Evolutionary conservation across 2,888 invertebrate species (phyloP), one percentile per base, ranked within the genome.

Genomic region (Harmothoe impar): DNA sequence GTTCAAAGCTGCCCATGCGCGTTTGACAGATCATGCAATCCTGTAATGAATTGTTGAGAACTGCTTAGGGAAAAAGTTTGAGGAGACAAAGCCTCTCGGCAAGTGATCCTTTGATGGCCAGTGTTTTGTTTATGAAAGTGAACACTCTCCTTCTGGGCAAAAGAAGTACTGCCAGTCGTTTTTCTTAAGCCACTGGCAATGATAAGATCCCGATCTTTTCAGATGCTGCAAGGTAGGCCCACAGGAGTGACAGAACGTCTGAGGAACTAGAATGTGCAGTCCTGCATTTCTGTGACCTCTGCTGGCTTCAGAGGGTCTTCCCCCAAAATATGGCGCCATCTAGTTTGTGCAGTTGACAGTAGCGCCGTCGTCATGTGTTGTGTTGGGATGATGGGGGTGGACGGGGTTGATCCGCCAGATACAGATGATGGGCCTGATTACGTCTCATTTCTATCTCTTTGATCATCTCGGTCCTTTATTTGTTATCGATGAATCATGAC

Each of bases 361-460:
- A 43, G 43, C 10, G 43, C 5, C 43, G 10, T 3, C 10, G 43
- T 43, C 10, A 10, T 7, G 10, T 3, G 43, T 10, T 43, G 43
- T 43, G 10, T 43, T 3, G 43, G 43, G 43, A 43, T 7, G 43
- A n/a, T 43, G 43, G 43, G 43, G 43, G 43, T 43, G 43, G 43
- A 43, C 10, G 43, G 3, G 10, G 43, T 10, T 43, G 43, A 43
- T 43, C 10, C 5, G 10, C 10, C 43, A 43, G 43, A 43, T 43
- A 43, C 43, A 43, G 43, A 43, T 7, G 43, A 43, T 43, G 43
- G 43, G 43, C 25, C 1, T 77, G 77, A 81, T 81, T 81, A 35
- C 43, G n/a, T 17, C 43, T 43, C 81, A 81, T 81, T 43, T 35
- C 81, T 33, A 81, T 33, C 81, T 81, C 81, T 81, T 81, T 81